Base-by-base conservation (phyloP, 2,113 vertebrate species). In the Siniperca knerii region DNA sequence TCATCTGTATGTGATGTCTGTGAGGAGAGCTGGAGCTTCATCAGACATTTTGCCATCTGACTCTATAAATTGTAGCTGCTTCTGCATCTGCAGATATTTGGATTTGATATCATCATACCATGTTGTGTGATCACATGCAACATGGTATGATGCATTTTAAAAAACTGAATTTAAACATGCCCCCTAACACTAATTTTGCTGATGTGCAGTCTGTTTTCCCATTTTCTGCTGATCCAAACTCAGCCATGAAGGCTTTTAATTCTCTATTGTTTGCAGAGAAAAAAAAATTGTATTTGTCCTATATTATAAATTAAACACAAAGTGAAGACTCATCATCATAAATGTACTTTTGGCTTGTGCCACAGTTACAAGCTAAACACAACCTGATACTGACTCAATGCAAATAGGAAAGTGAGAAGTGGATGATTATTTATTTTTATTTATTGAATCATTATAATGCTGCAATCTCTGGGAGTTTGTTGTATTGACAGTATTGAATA, bases 1-100 rank as follows among this genome's bases (percentile, higher is more conserved):
- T 21, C 25, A 60, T 67, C 58, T 65, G 54, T 73, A 37, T 60
- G 29, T 66, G 11, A 67, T 62, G 69, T 83, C 42, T 82, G 11
- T 18, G 25, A 66, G 77, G 37, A 62, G 12, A 40, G 57, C 13
- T 50, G 42, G 44, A 77, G 44, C 54, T 57, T 72, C 46, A 23
- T 70, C 15, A 23, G 16, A 69, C 64, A 12, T 46, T 75, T 57
- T 46, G 21, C 69, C 35, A 15, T 68, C 37, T 57, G 18, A 55
- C 35, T 58, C 21, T 13, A 25, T 42, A 29, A 77, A 42, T 33
- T 66, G 16, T 33, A 23, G 37, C 40, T 78, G 37, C 18, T 23
- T 35, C 20, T 69, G 66, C 66, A 12, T 79, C 23, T 23, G 29
- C 21, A 46, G 25, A 78, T 23, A 69, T 69, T 55, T 78, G 25